Conservation (phyloP, 1,140 invertebrate genomes). For the Drosophila punjabiensis region DNA sequence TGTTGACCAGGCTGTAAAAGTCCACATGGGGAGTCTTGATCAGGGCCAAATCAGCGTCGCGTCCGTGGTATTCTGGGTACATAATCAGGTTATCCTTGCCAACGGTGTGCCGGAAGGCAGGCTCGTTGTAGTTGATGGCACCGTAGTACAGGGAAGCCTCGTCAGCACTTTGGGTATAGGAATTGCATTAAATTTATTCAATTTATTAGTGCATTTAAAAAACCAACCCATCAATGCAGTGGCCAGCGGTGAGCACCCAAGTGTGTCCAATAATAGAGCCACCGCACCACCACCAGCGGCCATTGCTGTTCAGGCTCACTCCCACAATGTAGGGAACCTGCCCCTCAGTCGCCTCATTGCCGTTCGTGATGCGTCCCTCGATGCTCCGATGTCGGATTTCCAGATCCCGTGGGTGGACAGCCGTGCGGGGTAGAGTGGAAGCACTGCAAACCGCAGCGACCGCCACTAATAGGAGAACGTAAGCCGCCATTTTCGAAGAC, state of each 20-base stretch:
- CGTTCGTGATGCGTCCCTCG: conserved; percentile 76
- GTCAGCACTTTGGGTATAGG: conserved; percentile 8
- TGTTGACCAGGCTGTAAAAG: conserved; percentile 56
- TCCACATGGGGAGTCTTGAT: conserved; percentile 56
- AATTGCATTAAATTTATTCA: background rate
- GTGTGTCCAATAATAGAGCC: conserved; percentile 87
- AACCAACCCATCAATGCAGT: conserved; percentile 83
- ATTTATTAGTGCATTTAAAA: background rate
- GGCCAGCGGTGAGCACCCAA: conserved; percentile 88
- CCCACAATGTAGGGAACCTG: conserved; percentile 86
- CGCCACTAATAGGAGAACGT: conserved; percentile 6
- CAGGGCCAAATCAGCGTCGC: conserved; percentile 47
- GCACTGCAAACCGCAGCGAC: conserved; percentile 19
- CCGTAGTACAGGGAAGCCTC: conserved; percentile 68
- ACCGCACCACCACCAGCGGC: conserved; percentile 86
- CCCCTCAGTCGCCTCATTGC: conserved; percentile 73
- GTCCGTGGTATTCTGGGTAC: conserved; percentile 26
- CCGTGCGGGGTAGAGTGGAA: conserved; percentile 12
- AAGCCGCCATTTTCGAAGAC: conserved; percentile 24
- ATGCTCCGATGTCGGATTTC: conserved; percentile 20
- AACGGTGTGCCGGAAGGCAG: conserved; percentile 49
- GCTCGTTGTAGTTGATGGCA: conserved; percentile 60
- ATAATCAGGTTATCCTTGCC: conserved; percentile 38
- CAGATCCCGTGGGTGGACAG: conserved; percentile 30
- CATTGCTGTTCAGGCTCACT: conserved; percentile 78